phyloP scores from a whole-genome alignment of 2,888 invertebrate genomes.

The Athalia circularis region DNA sequence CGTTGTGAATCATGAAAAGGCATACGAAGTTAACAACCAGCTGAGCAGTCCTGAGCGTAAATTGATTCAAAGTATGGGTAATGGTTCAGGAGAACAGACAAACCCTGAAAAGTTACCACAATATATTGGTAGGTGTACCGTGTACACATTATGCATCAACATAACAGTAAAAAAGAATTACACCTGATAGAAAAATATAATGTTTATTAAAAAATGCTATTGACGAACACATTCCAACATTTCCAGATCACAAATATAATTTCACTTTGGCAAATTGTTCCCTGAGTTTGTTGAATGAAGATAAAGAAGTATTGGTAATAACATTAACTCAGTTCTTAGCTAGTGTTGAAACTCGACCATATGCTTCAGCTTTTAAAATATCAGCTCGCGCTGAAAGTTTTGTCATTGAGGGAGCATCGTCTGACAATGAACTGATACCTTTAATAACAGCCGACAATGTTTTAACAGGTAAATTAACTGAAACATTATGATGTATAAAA shows the following conservation, averaged over 20 bases:
- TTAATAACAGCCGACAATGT: conserved; percentile 80
- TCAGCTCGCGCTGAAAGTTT: conserved; percentile 85
- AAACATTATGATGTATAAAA: background rate
- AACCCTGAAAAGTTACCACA: conserved; percentile 76
- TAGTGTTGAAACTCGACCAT: conserved; percentile 82
- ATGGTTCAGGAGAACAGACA: conserved; percentile 76
- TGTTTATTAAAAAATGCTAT: background rate
- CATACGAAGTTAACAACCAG: conserved; percentile 78
- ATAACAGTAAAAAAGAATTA: background rate
- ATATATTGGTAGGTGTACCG: conserved; percentile 75
- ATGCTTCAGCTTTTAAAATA: conserved; percentile 81
- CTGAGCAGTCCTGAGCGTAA: conserved; percentile 80
- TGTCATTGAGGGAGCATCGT: conserved; percentile 84
- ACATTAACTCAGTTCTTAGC: conserved; percentile 84
- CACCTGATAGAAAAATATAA: background rate
- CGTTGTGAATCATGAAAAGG: conserved; percentile 76
- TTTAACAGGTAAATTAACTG: conserved; percentile 68
- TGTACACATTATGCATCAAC: background rate
- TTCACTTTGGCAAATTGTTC: conserved; percentile 85
- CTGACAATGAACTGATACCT: conserved; percentile 84
- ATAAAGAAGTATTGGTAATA: conserved; percentile 83
- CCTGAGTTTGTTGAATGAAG: conserved; percentile 81
- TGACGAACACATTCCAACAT: conserved; percentile 2
- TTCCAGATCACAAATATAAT: conserved; percentile 85
- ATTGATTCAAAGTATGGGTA: conserved; percentile 79